Evolutionary conservation across 2,888 invertebrate genomes (phyloP).

Genomic region (Dastarcus helophoroides): DNA sequence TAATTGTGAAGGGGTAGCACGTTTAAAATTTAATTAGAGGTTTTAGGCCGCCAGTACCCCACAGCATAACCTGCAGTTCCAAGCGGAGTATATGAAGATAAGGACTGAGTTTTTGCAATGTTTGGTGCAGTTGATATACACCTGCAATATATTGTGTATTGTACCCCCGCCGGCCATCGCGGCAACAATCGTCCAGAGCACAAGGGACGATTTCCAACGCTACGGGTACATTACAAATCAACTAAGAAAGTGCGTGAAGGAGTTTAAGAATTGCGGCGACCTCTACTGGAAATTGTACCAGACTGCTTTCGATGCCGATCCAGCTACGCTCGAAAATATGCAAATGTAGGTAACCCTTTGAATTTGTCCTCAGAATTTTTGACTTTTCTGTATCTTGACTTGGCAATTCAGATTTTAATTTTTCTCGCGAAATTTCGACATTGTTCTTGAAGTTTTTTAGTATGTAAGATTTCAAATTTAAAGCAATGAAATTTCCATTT

Average conservation of each 20-base stretch:
- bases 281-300: conserved; percentile 68
- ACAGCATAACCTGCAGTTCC: conserved; percentile 53
- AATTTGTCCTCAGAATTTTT: neutral
- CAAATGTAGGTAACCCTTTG: conserved; percentile 42
- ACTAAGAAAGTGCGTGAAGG: conserved; percentile 61
- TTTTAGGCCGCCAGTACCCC: conserved; percentile 57
- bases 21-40: neutral
- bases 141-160: conserved; percentile 68
- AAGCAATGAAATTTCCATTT: no score
- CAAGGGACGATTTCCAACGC: conserved; percentile 65
- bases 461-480: no score
- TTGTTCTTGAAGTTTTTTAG: no score
- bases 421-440: no score
- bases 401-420: no score
- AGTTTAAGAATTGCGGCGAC: conserved; percentile 60
- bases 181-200: conserved; percentile 64
- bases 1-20: conserved; percentile 20
- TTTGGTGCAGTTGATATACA: conserved; percentile 51
- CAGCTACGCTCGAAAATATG: conserved; percentile 61
- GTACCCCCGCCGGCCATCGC: conserved; percentile 92
- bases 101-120: conserved; percentile 64
- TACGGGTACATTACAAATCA: conserved; percentile 72
- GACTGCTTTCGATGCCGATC: conserved; percentile 78
- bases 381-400: no score
- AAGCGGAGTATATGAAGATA: conserved; percentile 64